Conservation (phyloP, 2,888 invertebrate species). For the Cheilosia urbana region DNA sequence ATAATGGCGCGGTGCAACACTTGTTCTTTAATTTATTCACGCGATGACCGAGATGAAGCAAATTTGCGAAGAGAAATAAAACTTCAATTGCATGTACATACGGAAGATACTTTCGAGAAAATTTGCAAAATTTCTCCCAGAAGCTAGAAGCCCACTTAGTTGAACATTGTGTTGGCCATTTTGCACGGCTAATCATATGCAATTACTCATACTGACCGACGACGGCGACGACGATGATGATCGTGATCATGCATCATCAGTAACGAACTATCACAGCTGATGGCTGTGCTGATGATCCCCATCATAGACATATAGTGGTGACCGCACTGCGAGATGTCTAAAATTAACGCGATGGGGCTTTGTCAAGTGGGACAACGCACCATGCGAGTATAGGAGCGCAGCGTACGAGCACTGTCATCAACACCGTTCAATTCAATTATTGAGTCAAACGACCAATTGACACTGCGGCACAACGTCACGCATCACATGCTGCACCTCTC, state of each 20-base stretch:
- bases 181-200: constrained; percentile 18
- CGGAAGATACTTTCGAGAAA: constrained; percentile 34
- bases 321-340: constrained; percentile 7
- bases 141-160: constrained; percentile 1
- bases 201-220: constrained; percentile 37
- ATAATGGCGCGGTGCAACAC: not conserved
- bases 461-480: constrained; percentile 31
- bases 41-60: constrained; percentile 23
- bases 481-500: constrained; percentile 52
- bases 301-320: not conserved
- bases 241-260: constrained; percentile 39
- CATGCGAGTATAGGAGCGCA: not conserved
- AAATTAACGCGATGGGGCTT: constrained; percentile 50
- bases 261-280: constrained; percentile 4
- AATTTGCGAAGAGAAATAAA: constrained; percentile 5
- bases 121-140: constrained; percentile 36
- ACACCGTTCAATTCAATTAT: constrained; percentile 61
- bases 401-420: constrained; percentile 14
- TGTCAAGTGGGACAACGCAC: constrained; percentile 45
- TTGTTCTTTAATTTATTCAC: constrained; percentile 26
- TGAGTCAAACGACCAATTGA: constrained; percentile 70
- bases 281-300: not conserved
- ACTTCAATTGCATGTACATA: constrained; percentile 22
- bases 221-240: constrained; percentile 23
- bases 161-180: constrained; percentile 6